Base-by-base conservation (phyloP, 2,113 vertebrate genomes). In the Boleophthalmus pectinirostris region DNA sequence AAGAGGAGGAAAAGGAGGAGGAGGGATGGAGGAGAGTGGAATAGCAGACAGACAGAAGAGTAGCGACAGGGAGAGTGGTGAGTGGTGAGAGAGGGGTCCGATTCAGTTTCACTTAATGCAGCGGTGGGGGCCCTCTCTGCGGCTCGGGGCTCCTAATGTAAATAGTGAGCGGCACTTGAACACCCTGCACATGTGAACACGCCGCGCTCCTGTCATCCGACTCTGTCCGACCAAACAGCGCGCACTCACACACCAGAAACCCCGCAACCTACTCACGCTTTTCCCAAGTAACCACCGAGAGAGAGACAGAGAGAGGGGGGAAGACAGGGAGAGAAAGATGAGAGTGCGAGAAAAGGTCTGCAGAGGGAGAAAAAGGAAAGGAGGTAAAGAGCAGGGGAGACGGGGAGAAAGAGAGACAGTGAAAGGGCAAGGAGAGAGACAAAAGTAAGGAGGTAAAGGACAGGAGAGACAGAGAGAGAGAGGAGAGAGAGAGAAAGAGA, bases 21-120 rank as follows among this genome's bases (percentile, higher is more conserved):
- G 49, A 51, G 18, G 47, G 16, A 51, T 4, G 49, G 20, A 20
- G 49, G 16, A 25, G 58, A 72, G 74, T 82, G 69, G 49, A 74
- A 57, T 29, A 76, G 53, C 67, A 75, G 77, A 78, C 65, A 33
- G 73, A 76, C 70, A 63, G 29, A 29, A 82, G 68, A 77, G 57
- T 73, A 57, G 68, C 63, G 82, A 85, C 61, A 69, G 66, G n/a
- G 66, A 54, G 77, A 80, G 79, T 65, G 79, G 47, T 82, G 85
- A 88, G 82, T 82, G 78, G 70, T 77, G 75, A 83, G 82, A 51
- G 82, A 51, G 75, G 82, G 47, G 65, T 83, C 61, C 76, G 83
- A 89, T 91, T 92, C 79, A 75, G 57, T 91, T 92, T 90, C 90
- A 90, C 88, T 90, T 91, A 86, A 92, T 92, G 87, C 85, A 87